Evolutionary conservation across 2,888 invertebrate species (phyloP).

Genomic region (Chymomyza procnemis): DNA sequence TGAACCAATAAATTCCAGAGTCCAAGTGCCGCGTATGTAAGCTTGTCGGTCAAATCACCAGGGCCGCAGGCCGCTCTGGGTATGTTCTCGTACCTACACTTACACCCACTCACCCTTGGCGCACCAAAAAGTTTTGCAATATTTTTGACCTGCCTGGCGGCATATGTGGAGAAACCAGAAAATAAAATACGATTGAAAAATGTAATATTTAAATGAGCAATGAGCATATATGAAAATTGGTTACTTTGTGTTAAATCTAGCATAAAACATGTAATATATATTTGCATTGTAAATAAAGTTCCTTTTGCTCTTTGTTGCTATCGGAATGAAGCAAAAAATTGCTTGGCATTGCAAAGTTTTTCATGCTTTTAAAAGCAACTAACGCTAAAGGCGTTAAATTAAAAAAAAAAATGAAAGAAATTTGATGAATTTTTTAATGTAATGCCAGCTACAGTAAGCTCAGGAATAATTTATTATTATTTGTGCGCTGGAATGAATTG

Average conservation of each 20-base stretch:
- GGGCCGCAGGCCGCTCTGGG: background rate
- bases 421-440: no score
- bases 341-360: no score
- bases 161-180: background rate
- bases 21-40: conserved; percentile 31
- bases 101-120: background rate
- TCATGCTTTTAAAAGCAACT: no score
- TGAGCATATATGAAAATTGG: background rate
- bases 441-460: no score
- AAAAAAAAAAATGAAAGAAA: no score
- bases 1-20: background rate
- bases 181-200: background rate
- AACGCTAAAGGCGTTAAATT: no score
- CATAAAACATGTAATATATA: background rate
- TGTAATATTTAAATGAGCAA: background rate
- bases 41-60: conserved; percentile 45
- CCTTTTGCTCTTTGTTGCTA: background rate
- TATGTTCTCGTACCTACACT: no score
- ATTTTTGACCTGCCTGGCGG: background rate
- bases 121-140: background rate
- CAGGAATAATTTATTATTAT: no score
- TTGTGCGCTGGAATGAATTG: no score
- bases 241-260: background rate
- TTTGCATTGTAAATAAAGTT: background rate
- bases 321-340: background rate